Percentiles rank a stretch among this genome's conserved stretches.
phyloP scores from a whole-genome alignment of 23 tunicate species.

The Aplidium turbinatum region DNA sequence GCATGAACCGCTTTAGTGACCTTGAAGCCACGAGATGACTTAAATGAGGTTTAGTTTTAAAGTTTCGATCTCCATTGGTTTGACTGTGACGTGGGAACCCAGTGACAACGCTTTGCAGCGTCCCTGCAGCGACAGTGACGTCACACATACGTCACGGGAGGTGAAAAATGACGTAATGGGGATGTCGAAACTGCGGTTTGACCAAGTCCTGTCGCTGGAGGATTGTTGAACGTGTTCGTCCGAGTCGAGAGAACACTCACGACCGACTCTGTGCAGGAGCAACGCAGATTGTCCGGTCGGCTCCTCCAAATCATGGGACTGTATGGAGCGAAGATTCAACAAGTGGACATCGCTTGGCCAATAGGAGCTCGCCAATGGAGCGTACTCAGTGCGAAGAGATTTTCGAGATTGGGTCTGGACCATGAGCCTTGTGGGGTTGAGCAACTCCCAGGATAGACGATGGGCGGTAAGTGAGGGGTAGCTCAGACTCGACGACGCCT shows the following conservation, averaged over 20 bases:
- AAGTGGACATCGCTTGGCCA: conserved; percentile 75
- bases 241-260: conserved; percentile 61
- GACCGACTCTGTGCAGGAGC: conserved; percentile 75
- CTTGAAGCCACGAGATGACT: no score
- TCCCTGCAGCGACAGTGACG: conserved; percentile 68
- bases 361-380: conserved; percentile 6
- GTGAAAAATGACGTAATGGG: conserved; percentile 43
- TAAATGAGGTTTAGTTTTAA: conserved; percentile 51
- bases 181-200: neutral
- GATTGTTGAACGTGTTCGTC: conserved; percentile 26
- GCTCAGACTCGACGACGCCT: conserved; percentile 19
- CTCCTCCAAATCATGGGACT: conserved; percentile 8
- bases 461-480: conserved; percentile 71
- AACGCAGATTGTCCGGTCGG: conserved; percentile 73
- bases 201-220: conserved; percentile 1
- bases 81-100: neutral
- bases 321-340: conserved; percentile 65
- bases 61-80: conserved; percentile 75
- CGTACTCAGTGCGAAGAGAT: conserved; percentile 8
- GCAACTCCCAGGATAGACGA: conserved; percentile 57
- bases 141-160: conserved; percentile 6
- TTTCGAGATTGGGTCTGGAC: neutral
- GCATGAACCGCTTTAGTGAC: no score
- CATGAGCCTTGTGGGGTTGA: conserved; percentile 68
- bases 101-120: neutral